Evolutionary conservation across 1,140 invertebrate species (phyloP), one percentile per base, ranked within the genome.

Genomic region (Anagrus nilaparvatae): DNA sequence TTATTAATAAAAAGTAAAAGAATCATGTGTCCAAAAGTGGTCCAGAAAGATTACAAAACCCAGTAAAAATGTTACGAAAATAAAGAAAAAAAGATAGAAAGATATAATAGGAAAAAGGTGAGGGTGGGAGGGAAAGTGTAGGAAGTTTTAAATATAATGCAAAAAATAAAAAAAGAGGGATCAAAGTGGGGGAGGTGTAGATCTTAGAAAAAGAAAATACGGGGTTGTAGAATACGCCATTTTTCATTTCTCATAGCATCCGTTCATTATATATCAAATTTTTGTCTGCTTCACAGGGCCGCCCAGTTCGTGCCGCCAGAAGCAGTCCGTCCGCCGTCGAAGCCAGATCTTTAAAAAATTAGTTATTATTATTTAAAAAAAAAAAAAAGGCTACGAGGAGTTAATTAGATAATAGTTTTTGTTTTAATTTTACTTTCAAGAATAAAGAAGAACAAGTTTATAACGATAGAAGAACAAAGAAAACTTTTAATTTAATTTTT

Each of bases 311-410:
- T 63, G 63, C 63, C 63, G 62, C 60, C 60, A 67, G 65, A 67
- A 67, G 64, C 61, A 65, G 66, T 67, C 64, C 63, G 63, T 65
- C 66, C 66, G 58, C 59, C 66, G 58, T 56, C 65, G 62, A 65
- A 65, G 57, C 42, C 47, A 49, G 48, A 47, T n/a, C n/a, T n/a
- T n/a, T n/a, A n/a, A n/a, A n/a, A n/a, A n/a, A 39, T 41, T 12
- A 19, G 18, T 18, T 7, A 18, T 7, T 31, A 14, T 9, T 10
- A 14, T 14, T 6, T 9, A 31, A 8, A 31, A 31, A 31, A 8
- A 32, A 53, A 45, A 46, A 46, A 41, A 46, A 49, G 31, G 46
- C 44, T 50, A 56, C 60, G 63, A 62, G 59, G 56, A 63, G 53
- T 54, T 54, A 44, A 48, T 51, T 47, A 53, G 49, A 45, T 44